phyloP scores from a whole-genome alignment of 2,888 invertebrate species.

The Anodontia alba region DNA sequence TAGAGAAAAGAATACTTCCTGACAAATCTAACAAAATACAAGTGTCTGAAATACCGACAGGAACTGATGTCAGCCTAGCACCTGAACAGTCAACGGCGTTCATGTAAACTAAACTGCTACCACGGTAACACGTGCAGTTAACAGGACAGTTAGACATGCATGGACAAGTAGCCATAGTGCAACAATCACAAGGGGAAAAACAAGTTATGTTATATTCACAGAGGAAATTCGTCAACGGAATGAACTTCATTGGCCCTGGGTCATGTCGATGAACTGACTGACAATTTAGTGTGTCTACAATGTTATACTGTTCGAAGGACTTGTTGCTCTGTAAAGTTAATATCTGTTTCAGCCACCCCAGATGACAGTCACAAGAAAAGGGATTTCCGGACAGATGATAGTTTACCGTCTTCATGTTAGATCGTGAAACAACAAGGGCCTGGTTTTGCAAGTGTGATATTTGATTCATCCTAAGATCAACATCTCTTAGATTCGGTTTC shows the following conservation, averaged over 20 bases:
- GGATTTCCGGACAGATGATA: background rate
- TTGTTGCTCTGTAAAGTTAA: background rate
- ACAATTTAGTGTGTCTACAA: no score
- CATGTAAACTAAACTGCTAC: background rate
- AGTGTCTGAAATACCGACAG: background rate
- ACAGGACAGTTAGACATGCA: background rate
- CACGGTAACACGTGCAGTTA: constrained; percentile 4
- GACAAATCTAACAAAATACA: background rate
- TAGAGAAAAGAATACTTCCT: background rate
- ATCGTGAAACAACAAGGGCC: background rate
- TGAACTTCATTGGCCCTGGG: background rate
- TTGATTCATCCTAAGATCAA: background rate
- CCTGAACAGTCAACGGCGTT: background rate
- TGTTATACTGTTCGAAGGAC: no score
- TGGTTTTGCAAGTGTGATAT: background rate
- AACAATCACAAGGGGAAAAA: background rate
- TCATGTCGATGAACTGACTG: background rate
- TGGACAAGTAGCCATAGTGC: background rate
- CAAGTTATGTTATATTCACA: background rate
- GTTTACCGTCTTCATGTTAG: background rate
- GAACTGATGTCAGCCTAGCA: background rate
- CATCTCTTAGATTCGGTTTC: background rate
- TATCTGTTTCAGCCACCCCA: background rate
- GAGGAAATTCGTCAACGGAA: background rate
- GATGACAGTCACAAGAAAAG: background rate